phyloP scores from a whole-genome alignment of 2,888 invertebrate species.

The Rhimphoctona megacephalus region DNA sequence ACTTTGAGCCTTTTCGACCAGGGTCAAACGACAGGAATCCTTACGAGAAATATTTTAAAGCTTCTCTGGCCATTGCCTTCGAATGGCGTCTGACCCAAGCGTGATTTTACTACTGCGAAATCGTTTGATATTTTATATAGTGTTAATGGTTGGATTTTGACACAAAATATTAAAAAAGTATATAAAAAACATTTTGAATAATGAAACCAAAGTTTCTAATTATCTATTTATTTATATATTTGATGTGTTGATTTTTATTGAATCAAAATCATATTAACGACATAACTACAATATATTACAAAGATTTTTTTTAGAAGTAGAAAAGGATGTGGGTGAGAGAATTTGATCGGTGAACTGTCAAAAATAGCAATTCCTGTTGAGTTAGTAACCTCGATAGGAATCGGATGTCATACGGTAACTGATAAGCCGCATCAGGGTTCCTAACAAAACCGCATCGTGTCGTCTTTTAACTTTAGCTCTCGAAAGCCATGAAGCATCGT shows the following conservation, averaged over 20 bases:
- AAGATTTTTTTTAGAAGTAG: too few species aligned
- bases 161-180: background rate
- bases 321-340: background rate
- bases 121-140: background rate
- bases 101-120: conserved; percentile 21
- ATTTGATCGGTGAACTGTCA: background rate
- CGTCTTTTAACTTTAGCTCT: conserved; percentile 33
- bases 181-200: background rate
- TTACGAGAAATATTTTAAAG: conserved; percentile 35
- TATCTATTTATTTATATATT: background rate
- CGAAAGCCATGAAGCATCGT: conserved; percentile 37
- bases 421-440: conserved; percentile 33
- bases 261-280: background rate
- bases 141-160: background rate
- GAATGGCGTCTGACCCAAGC: conserved; percentile 8
- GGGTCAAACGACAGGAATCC: conserved; percentile 7
- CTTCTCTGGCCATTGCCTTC: conserved; percentile 33
- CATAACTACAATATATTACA: too few species aligned
- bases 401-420: conserved; percentile 16
- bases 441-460: conserved; percentile 38
- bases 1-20: conserved; percentile 9
- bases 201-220: background rate
- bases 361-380: conserved; percentile 7
- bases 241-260: background rate
- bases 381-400: conserved; percentile 9